Evolutionary conservation across 1,140 invertebrate genomes (phyloP), one percentile per base, ranked within the genome.

Genomic region (Linepithema humile): DNA sequence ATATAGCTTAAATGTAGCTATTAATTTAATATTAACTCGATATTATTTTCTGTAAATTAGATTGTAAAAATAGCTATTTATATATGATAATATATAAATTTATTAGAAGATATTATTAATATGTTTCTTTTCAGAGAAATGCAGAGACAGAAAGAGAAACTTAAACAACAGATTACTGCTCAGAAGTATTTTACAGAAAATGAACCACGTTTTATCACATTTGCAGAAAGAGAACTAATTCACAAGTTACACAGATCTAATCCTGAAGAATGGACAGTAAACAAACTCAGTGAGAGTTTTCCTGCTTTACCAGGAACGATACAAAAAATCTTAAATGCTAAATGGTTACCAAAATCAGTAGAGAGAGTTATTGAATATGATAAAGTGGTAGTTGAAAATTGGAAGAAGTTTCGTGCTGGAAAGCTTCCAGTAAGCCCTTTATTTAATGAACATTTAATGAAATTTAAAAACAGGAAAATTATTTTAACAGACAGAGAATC

Each of bases 161-260:
- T 96, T 3, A 95, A 96, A 70, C 94, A 95, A 55, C 92, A 95
- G 50, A 97, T 97, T 80, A 95, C 97, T 0, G 95, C 95, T 84
- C 95, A 95, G n/a, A 98, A 97, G 92, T 97, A 97, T 90, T 97
- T 97, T 90, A 96, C 96, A 60, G 95, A 95, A 2, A 12, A 17
- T 77, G 94, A 96, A 77, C 96, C 96, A 0, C 97, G 96, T 89
- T 95, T 98, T n/a, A 90, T 98, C 73, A 97, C 97, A 0, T 98
- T 96, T 95, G 95, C 96, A 84, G 98, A 98, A 91, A 98, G 97
- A 91, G 95, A 98, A 93, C 96, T 98, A 93, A 98, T 98, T 62
- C 94, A 96, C 62, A 95, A 96, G 85, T 94, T 98, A 2, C 95
- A 97, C 89, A 85, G 94, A 26, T 94, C 94, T 17, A 94, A 97